Base-by-base conservation (phyloP, 2,797 vertebrate species). In the Danionella dracula region DNA sequence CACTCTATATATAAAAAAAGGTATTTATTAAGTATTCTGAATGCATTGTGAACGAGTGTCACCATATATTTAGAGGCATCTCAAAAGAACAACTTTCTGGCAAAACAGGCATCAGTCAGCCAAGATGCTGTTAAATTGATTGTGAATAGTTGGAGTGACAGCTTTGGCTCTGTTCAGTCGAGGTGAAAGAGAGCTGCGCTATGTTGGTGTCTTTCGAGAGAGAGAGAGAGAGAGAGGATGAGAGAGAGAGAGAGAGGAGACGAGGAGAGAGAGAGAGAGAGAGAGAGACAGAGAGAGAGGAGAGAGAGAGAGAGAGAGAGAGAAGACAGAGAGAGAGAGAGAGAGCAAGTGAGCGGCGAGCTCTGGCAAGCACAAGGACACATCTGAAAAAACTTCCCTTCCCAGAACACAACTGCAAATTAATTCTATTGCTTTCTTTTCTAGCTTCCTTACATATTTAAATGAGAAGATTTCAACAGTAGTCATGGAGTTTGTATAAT, bases 131-230 rank as follows among this genome's bases (percentile, higher is more conserved):
- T 21, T 13, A 8, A 21, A 32, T 5, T 7, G 23, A 62, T 42
- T 44, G 44, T n/a, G 4, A 29, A 49, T 27, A 8, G 2, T 55
- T 55, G 44, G 20, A 46, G 17, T 44, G 62, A 65, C 61, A 54
- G 40, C 19, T 65, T 45, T 45, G n/a, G 48, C n/a, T 53, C 17
- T 42, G 60, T 20, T 63, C 48, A 42, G 15, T 53, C 48, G 34
- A 53, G 37, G 27, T 42, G 53, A 66, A 57, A 48, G 34, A 37
- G 13, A 16, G 4, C 19, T 27, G 23, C 11, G 32, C 42, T 48
- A 27, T 66, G 13, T 45, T 35, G 16, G 48, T 55, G n/a, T 38
- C 34, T 46, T 42, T 55, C 31, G 27, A 31, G 17, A 19, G 8
- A 16, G 21, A 32, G 15, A 66, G 13, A 9, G 9, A 35, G 8